These are phyloP conservation scores for Stercorarius parasiticus DNA, from an alignment of 2,113 vertebrate genomes.

Conservation along the genomic window DNA sequence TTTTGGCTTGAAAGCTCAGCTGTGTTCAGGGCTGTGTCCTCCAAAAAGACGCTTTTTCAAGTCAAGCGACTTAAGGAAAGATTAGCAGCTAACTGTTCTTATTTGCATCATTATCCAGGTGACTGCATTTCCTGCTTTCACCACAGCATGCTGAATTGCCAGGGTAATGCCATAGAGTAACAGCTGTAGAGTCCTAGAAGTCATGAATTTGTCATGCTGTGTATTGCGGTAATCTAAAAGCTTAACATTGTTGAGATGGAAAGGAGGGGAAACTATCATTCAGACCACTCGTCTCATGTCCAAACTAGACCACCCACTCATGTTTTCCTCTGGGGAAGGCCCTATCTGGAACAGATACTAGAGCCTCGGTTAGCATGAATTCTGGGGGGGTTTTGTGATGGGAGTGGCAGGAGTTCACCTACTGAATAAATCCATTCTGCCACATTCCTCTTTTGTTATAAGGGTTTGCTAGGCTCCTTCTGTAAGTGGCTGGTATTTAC, in stretches of 20 bases:
- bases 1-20: neutral
- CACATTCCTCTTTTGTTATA: neutral
- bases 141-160: neutral
- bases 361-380: slow-evolving; percentile 27
- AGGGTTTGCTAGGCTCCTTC: neutral
- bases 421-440: neutral
- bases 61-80: neutral
- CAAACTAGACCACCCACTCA: slow-evolving; percentile 38
- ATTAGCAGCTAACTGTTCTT: neutral
- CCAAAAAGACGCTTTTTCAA: neutral
- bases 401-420: slow-evolving; percentile 30
- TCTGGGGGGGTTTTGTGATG: slow-evolving; percentile 19
- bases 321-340: slow-evolving; percentile 46
- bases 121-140: neutral
- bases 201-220: neutral
- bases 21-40: neutral
- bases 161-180: neutral
- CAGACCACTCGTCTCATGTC: neutral
- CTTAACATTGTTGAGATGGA: neutral
- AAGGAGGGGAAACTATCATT: slow-evolving; percentile 4
- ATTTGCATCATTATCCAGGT: neutral
- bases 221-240: neutral
- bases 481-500: neutral
- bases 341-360: slow-evolving; percentile 55
- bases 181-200: neutral